Conservation (phyloP, 2,113 vertebrate species). For the Onychorhynchus coronatus region DNA sequence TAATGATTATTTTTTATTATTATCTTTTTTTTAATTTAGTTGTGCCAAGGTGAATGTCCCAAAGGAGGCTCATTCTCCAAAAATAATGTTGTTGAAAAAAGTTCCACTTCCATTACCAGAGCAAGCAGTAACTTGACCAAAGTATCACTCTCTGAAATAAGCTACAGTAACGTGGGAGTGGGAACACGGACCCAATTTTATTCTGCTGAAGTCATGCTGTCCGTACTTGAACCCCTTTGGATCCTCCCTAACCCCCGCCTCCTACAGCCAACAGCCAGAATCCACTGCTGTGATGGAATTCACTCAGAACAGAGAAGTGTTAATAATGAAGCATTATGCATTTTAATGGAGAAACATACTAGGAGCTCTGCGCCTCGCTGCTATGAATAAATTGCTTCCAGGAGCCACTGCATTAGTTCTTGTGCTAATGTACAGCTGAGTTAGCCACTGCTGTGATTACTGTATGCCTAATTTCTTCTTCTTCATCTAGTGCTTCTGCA, state of each 20-base stretch:
- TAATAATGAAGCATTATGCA: neutral
- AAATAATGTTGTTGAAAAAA: neutral
- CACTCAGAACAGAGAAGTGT: neutral
- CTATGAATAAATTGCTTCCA: slow-evolving; percentile 40
- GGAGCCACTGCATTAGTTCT: neutral
- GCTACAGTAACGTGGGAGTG: neutral
- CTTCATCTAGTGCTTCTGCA: slow-evolving; percentile 9
- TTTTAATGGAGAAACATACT: neutral
- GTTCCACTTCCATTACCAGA: neutral
- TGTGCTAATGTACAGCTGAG: neutral
- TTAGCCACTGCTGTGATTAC: neutral
- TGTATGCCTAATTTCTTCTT: slow-evolving; percentile 19
- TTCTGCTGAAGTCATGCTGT: neutral
- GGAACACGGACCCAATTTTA: neutral
- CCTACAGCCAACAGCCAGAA: neutral
- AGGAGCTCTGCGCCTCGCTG: neutral
- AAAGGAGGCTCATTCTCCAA: neutral
- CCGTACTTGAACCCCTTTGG: neutral
- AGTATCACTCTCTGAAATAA: neutral
- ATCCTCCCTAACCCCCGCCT: neutral
- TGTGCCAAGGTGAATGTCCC: neutral
- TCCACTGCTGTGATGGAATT: neutral
- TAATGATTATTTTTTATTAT: neutral
- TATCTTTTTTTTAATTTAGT: neutral
- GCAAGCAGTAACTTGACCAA: neutral